A percentile compares a stretch with the other conserved stretches of the same genome.
Evolutionary conservation across 2,888 invertebrate genomes (phyloP).

Genomic region (Caradrina kadenii): DNA sequence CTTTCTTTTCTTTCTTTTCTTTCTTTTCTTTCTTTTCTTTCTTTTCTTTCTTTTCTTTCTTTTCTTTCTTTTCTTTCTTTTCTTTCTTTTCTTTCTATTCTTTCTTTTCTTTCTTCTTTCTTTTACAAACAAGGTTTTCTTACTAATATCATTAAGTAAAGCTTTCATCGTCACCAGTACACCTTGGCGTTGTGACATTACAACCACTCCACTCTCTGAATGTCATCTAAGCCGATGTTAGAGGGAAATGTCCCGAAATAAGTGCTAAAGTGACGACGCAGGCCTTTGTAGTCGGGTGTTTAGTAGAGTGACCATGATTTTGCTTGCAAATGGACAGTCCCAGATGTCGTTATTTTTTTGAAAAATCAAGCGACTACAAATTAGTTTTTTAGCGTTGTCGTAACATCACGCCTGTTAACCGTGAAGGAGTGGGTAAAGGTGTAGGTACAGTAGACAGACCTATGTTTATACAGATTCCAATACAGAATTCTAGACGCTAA

Average conservation of each 20-base stretch:
- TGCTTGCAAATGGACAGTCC: not conserved
- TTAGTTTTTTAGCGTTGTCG: no score
- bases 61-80: no score
- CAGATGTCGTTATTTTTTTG: not conserved
- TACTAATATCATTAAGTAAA: not conserved
- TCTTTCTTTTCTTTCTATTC: no score
- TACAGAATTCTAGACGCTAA: no score
- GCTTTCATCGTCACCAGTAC: not conserved
- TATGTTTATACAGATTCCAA: no score
- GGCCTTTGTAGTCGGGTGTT: conserved; percentile 30
- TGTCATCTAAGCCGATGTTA: conserved; percentile 30
- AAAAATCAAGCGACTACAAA: not conserved
- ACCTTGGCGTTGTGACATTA: not conserved
- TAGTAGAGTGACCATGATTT: conserved; percentile 6
- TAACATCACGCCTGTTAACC: no score
- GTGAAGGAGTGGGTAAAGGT: no score
- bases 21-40: no score
- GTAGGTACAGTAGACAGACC: no score
- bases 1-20: no score
- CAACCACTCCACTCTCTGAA: conserved; percentile 5
- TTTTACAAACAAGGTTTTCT: not conserved
- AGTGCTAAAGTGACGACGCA: conserved; percentile 33
- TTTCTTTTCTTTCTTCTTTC: no score
- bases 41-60: no score
- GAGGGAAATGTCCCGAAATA: conserved; percentile 48